phyloP scores from a whole-genome alignment of 2,888 invertebrate genomes.

The Rhopalosiphum nymphaeae region DNA sequence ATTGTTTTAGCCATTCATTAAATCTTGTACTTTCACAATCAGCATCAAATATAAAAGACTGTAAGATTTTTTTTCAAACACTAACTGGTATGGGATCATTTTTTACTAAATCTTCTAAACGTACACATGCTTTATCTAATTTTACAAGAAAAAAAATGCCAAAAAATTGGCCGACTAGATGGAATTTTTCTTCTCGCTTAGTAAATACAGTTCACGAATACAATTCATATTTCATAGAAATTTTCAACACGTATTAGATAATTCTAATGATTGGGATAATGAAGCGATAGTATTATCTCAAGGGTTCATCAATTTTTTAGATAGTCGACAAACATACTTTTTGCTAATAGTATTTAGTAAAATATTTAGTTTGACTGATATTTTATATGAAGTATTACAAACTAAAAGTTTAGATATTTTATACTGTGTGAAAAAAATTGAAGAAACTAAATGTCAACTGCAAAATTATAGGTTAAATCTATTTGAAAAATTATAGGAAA shows the following conservation, averaged over 20 bases:
- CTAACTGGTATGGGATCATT: not conserved
- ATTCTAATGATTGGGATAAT: conserved; percentile 16
- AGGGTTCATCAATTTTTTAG: not conserved
- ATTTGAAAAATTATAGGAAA: conserved; percentile 19
- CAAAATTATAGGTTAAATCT: conserved; percentile 30
- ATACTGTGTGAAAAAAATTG: conserved; percentile 5
- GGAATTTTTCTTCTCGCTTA: conserved; percentile 53
- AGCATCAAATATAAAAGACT: conserved; percentile 36
- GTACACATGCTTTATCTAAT: conserved; percentile 27
- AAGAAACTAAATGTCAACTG: conserved; percentile 19
- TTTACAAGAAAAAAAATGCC: conserved; percentile 26
- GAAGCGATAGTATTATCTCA: conserved; percentile 1
- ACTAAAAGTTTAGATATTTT: conserved; percentile 30
- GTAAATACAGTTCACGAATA: conserved; percentile 48
- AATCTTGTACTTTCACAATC: conserved; percentile 26
- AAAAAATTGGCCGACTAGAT: conserved; percentile 23
- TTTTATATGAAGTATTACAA: conserved; percentile 10
- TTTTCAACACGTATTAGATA: conserved; percentile 19
- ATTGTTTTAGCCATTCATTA: conserved; percentile 32
- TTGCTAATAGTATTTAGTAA: conserved; percentile 21
- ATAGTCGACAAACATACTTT: conserved; percentile 17
- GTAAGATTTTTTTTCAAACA: conserved; percentile 52
- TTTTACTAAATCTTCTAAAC: conserved; percentile 49
- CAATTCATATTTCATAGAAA: conserved; percentile 24
- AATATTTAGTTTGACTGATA: conserved; percentile 15